Percentiles rank a stretch among this genome's conserved stretches.
phyloP scores from a whole-genome alignment of 2,113 vertebrate genomes.

The Rhipidura dahli region DNA sequence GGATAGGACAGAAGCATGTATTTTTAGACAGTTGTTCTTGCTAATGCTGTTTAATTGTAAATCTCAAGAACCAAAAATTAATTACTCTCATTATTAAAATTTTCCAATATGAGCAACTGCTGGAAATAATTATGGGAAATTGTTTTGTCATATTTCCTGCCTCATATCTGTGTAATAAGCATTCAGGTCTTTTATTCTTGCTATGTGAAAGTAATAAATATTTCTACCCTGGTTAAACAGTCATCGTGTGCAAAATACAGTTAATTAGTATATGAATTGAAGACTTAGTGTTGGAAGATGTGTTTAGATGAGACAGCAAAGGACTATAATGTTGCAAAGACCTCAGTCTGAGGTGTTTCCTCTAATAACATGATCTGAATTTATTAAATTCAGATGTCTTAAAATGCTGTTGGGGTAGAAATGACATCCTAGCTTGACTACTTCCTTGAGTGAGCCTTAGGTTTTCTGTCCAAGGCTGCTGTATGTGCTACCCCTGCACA shows the following conservation, averaged over 20 bases:
- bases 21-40: constrained; percentile 15
- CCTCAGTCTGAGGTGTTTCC: neutral
- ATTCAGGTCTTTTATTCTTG: neutral
- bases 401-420: neutral
- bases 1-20: neutral
- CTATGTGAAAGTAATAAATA: neutral
- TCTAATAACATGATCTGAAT: neutral
- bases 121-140: constrained; percentile 33
- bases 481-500: neutral
- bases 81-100: neutral
- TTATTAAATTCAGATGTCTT: no score
- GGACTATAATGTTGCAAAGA: neutral
- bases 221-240: neutral
- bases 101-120: neutral
- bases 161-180: neutral
- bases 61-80: neutral
- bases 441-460: neutral
- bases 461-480: neutral
- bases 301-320: neutral
- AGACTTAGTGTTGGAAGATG: neutral
- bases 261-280: neutral
- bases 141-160: constrained; percentile 18
- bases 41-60: neutral
- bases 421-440: neutral
- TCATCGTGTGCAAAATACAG: neutral